Evolutionary conservation across 2,888 invertebrate genomes (phyloP).

Genomic region (Bombylius major): DNA sequence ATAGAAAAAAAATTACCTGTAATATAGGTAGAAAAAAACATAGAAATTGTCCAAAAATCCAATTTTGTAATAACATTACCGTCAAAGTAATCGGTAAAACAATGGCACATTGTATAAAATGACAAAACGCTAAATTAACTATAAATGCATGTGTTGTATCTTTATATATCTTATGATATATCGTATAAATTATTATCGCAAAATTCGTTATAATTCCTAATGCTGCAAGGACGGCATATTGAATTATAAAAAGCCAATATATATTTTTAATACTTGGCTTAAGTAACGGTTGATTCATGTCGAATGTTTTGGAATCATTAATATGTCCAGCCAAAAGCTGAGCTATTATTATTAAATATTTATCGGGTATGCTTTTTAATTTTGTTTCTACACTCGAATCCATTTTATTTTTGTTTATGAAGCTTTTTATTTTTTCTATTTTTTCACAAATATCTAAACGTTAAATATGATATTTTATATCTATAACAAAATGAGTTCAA

Average conservation of each 20-base stretch:
- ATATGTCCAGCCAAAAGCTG: slow-evolving; percentile 27
- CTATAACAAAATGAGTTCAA: too few species aligned
- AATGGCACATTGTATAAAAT: slow-evolving; percentile 50
- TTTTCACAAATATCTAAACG: too few species aligned
- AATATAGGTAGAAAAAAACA: slow-evolving; percentile 62
- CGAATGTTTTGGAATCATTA: slow-evolving; percentile 28
- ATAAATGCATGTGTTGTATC: slow-evolving; percentile 54
- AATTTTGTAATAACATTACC: slow-evolving; percentile 55
- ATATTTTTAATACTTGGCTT: slow-evolving; percentile 43
- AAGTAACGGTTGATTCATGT: slow-evolving; percentile 45
- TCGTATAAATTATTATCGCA: slow-evolving; percentile 43
- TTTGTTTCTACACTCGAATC: slow-evolving; percentile 15
- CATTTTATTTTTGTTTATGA: too few species aligned
- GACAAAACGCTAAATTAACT: slow-evolving; percentile 52
- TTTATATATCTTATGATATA: slow-evolving; percentile 42
- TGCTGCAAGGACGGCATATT: slow-evolving; percentile 46
- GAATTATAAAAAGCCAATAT: slow-evolving; percentile 48
- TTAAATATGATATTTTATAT: too few species aligned
- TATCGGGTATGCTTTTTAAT: slow-evolving; percentile 29
- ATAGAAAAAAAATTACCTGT: slow-evolving; percentile 41
- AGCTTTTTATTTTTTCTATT: too few species aligned
- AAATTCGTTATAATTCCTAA: slow-evolving; percentile 46
- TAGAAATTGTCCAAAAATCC: slow-evolving; percentile 58
- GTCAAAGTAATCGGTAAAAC: slow-evolving; percentile 56
- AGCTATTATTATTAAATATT: slow-evolving; percentile 29